A percentile compares a stretch with the other conserved stretches of the same genome.
These are phyloP conservation scores for Eretmochelys imbricata DNA, from an alignment of 2,113 vertebrate genomes.

Conservation along the genomic window DNA sequence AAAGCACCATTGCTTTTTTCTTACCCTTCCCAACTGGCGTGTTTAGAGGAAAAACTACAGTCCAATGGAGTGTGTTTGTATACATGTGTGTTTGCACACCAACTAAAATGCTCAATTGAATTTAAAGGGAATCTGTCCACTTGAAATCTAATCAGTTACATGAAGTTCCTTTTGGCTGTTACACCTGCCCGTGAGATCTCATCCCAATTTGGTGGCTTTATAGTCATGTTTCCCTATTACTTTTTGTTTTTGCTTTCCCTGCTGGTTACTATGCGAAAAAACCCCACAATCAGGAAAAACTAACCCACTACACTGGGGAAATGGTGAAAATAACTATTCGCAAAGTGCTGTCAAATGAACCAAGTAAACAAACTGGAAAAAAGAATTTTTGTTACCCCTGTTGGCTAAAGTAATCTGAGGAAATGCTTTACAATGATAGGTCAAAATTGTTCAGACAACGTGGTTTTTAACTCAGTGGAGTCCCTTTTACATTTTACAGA, in stretches of 20 bases:
- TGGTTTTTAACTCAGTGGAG: background rate
- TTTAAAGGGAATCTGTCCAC: background rate
- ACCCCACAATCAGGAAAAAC: background rate
- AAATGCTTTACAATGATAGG: background rate
- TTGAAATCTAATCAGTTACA: background rate
- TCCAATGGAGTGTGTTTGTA: background rate
- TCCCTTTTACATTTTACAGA: background rate
- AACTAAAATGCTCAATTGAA: background rate
- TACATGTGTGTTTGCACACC: background rate
- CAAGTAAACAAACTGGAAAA: background rate
- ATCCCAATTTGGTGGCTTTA: background rate
- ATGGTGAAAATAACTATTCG: background rate
- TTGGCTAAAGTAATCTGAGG: background rate
- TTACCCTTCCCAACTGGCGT: background rate
- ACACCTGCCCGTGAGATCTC: background rate
- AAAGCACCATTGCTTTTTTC: background rate
- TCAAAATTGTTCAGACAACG: background rate
- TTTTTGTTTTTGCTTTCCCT: background rate
- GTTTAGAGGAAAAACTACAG: background rate
- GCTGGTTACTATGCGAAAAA: background rate
- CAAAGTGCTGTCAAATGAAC: background rate
- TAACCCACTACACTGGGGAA: background rate
- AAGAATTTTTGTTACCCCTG: background rate
- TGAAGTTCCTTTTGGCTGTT: background rate
- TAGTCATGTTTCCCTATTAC: background rate